Evolutionary conservation across 2,797 vertebrate species (phyloP).

Genomic region (Acanthurus lineatus): DNA sequence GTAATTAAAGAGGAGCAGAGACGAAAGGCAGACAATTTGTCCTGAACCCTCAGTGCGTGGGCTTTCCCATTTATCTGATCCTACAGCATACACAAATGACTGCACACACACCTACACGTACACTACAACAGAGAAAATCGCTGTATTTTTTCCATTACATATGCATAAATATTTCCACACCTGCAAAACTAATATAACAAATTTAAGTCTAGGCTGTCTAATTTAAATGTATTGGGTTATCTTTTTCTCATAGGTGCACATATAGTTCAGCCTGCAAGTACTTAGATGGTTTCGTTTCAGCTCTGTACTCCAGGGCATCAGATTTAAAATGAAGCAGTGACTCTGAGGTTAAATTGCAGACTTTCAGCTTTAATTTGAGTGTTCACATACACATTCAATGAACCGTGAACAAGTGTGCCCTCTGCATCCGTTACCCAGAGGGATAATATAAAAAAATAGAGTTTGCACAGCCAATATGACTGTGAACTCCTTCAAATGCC

Average conservation of each 20-base stretch:
- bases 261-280: not conserved
- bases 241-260: constrained; percentile 9
- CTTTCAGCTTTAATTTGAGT: constrained; percentile 25
- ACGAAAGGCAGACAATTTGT: constrained; percentile 71
- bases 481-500: constrained; percentile 3
- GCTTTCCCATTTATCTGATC: constrained; percentile 59
- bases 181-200: constrained; percentile 38
- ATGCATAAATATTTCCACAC: constrained; percentile 49
- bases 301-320: not conserved
- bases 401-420: not conserved
- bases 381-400: constrained; percentile 18
- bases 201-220: constrained; percentile 9
- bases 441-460: not conserved
- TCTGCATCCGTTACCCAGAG: not conserved
- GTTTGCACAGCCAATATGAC: constrained; percentile 9
- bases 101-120: constrained; percentile 40
- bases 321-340: constrained; percentile 17
- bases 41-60: constrained; percentile 52
- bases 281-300: constrained; percentile 4
- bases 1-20: constrained; percentile 72
- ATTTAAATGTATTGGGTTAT: constrained; percentile 32
- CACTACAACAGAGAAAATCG: constrained; percentile 29
- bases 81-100: constrained; percentile 41
- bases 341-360: constrained; percentile 35
- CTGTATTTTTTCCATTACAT: constrained; percentile 36